Conservation (phyloP, 2,888 invertebrate species). For the Spodoptera littoralis region DNA sequence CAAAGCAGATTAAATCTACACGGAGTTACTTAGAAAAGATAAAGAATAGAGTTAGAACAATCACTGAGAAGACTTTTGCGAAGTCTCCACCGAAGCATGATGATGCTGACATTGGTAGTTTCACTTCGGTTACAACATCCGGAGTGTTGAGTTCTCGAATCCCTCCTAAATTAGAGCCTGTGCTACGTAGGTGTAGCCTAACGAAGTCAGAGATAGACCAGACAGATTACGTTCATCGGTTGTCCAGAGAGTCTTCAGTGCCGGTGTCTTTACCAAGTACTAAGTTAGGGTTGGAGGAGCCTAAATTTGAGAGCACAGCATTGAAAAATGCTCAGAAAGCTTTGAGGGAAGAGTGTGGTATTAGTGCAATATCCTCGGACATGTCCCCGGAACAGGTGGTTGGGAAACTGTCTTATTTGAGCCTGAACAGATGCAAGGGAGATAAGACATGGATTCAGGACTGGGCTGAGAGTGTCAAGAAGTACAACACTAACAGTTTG, state of each 20-base stretch:
- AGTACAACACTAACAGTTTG: conserved; percentile 81
- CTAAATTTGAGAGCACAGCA: conserved; percentile 81
- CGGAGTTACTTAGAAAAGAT: conserved; percentile 90
- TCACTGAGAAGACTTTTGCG: conserved; percentile 87
- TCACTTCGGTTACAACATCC: conserved; percentile 92
- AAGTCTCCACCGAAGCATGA: conserved; percentile 84
- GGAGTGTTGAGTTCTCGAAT: conserved; percentile 90
- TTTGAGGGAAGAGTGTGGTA: conserved; percentile 71
- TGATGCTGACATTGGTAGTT: conserved; percentile 89
- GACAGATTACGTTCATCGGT: conserved; percentile 88
- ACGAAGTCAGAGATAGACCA: conserved; percentile 92
- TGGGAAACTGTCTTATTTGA: conserved; percentile 82
- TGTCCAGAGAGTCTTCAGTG: conserved; percentile 82
- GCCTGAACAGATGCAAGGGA: conserved; percentile 84
- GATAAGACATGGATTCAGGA: conserved; percentile 90
- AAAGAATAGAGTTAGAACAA: conserved; percentile 89
- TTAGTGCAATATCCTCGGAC: conserved; percentile 66
- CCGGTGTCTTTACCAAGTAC: conserved; percentile 80
- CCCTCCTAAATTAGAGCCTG: conserved; percentile 71
- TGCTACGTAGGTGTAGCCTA: conserved; percentile 87
- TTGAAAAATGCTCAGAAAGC: conserved; percentile 79
- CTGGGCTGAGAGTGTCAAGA: conserved; percentile 90
- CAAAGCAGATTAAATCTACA: conserved; percentile 85
- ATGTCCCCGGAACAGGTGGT: conserved; percentile 78
- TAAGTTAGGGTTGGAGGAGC: conserved; percentile 69